phyloP scores from a whole-genome alignment of 1,140 invertebrate genomes.

The Semibalanus balanoides region DNA sequence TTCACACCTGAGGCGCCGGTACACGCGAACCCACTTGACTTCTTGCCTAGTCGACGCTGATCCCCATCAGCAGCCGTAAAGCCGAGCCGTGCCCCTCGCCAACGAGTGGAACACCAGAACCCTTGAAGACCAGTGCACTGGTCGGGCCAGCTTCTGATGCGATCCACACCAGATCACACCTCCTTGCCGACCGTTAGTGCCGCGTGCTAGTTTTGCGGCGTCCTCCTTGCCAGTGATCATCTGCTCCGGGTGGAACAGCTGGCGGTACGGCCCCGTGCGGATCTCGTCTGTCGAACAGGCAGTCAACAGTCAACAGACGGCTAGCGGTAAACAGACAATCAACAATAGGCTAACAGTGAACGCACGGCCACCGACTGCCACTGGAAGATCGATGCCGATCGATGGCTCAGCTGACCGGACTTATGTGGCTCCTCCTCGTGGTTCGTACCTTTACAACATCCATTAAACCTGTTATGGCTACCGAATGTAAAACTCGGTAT shows the following conservation, averaged over 20 bases:
- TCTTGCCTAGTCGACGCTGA: slow-evolving; percentile 35
- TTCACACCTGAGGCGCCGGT: slow-evolving; percentile 59
- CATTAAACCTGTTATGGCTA: no score
- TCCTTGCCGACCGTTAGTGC: slow-evolving; percentile 85
- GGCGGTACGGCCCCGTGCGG: slow-evolving; percentile 34
- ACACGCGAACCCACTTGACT: slow-evolving; percentile 46
- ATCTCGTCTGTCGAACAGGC: slow-evolving; percentile 16
- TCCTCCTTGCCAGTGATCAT: slow-evolving; percentile 53
- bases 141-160: slow-evolving; percentile 49
- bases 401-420: no score
- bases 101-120: slow-evolving; percentile 38
- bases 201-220: slow-evolving; percentile 78
- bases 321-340: no score
- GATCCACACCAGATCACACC: slow-evolving; percentile 59
- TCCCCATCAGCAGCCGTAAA: slow-evolving; percentile 37
- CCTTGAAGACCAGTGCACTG: slow-evolving; percentile 66
- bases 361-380: no score
- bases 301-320: no score
- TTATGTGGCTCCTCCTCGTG: no score
- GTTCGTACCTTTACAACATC: no score
- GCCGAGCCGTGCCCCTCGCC: slow-evolving; percentile 39
- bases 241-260: slow-evolving; percentile 42
- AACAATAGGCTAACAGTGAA: no score
- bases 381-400: no score
- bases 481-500: no score